Conservation (phyloP, 2,797 vertebrate species). For the Clangula hyemalis region DNA sequence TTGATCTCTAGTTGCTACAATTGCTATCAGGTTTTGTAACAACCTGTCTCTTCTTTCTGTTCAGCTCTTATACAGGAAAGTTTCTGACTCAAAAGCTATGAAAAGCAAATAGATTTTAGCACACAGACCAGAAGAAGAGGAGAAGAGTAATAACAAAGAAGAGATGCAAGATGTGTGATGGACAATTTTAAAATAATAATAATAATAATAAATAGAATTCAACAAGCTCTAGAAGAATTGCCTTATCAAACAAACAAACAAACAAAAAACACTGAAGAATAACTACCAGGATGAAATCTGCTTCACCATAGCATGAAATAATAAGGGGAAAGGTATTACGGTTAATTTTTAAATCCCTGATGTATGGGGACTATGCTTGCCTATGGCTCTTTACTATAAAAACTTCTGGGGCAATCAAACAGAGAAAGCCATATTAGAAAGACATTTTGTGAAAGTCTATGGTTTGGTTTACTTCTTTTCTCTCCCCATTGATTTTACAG, state of each 20-base stretch:
- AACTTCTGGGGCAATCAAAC: background rate
- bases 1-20: background rate
- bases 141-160: background rate
- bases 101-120: slow-evolving; percentile 8
- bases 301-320: background rate
- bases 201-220: background rate
- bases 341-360: background rate
- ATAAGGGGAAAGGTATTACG: background rate
- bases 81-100: background rate
- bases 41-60: background rate
- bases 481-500: background rate
- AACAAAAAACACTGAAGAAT: background rate
- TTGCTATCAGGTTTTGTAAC: background rate
- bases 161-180: background rate
- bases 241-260: background rate
- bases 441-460: background rate
- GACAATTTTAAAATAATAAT: background rate
- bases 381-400: background rate
- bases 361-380: background rate
- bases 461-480: background rate
- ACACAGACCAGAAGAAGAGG: background rate
- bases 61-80: background rate
- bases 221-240: background rate
- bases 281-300: background rate
- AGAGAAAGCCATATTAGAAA: background rate